A percentile compares a stretch with the other conserved stretches of the same genome.
Evolutionary conservation across 2,113 vertebrate genomes (phyloP).

Genomic region (Melanerpes formicivorus): DNA sequence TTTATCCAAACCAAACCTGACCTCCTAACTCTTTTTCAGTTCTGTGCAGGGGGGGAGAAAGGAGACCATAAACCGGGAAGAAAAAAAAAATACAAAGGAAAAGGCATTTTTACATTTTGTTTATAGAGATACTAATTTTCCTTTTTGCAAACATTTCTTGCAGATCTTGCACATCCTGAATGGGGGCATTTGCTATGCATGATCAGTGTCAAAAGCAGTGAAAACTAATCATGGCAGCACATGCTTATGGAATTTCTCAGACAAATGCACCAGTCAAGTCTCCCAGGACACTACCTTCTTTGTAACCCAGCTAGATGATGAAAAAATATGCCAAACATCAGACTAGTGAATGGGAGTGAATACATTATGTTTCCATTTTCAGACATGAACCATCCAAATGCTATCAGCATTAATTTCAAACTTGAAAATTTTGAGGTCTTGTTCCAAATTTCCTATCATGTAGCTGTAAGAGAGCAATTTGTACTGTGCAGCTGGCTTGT

Average conservation of each 20-base stretch:
- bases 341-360: neutral
- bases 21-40: neutral
- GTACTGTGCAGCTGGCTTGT: neutral
- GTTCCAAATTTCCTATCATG: constrained; percentile 1
- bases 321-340: neutral
- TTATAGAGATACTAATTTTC: neutral
- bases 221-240: neutral
- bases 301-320: neutral
- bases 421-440: neutral
- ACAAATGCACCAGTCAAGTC: neutral
- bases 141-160: neutral
- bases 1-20: constrained; percentile 60
- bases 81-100: no score
- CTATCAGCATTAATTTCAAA: neutral
- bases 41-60: neutral
- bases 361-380: neutral
- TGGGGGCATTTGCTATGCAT: neutral
- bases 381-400: neutral
- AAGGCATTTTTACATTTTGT: neutral
- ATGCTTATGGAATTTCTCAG: neutral
- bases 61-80: neutral
- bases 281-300: neutral
- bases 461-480: neutral
- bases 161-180: neutral
- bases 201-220: neutral